Evolutionary conservation across 1,140 invertebrate genomes (phyloP), one percentile per base, ranked within the genome.

Genomic region (Trichoplusia ni): DNA sequence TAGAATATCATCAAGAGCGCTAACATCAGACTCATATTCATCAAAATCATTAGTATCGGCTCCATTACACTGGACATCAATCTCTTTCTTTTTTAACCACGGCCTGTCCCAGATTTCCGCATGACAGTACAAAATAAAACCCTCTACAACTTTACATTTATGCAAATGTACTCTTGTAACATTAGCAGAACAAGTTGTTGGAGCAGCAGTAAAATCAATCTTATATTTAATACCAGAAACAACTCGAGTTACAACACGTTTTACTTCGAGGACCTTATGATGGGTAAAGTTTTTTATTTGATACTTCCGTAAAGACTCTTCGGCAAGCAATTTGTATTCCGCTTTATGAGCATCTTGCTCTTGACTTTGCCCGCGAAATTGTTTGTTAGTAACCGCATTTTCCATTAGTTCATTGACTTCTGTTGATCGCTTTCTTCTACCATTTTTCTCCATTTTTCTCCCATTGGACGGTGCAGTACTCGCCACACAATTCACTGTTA

Each of bases 211-310:
- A 64, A 73, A 86, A 54, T 85, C 65, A n/a, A 85, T 81, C 7
- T 72, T 67, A 60, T 77, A 80, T 7, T 74, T 71, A 11, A 49
- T 56, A 37, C 79, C 81, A 25, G 79, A 70, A 13, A 81, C 75
- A 6, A 77, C 31, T 62, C 76, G 66, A 2, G 67, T 69, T 2
- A 51, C 47, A 6, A 86, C 86, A 23, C 58, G 70, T 54, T 70
- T 67, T 4, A 90, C 71, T 23, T 79, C 70, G n/a, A 81, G 44
- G 25, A 88, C 56, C 61, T 75, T 76, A 70, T 88, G 79, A 11
- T 42, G 40, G 58, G 68, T 47, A 29, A 67, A 19, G 49, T 2
- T 65, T 44, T 73, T 70, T 13, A 70, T 13, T 13, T 47, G 31
- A 67, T 78, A 88, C 19, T 84, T 54, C 5, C 25, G 23, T 42